phyloP scores from a whole-genome alignment of 2,797 vertebrate species.

The Hoplostethus mediterraneus region DNA sequence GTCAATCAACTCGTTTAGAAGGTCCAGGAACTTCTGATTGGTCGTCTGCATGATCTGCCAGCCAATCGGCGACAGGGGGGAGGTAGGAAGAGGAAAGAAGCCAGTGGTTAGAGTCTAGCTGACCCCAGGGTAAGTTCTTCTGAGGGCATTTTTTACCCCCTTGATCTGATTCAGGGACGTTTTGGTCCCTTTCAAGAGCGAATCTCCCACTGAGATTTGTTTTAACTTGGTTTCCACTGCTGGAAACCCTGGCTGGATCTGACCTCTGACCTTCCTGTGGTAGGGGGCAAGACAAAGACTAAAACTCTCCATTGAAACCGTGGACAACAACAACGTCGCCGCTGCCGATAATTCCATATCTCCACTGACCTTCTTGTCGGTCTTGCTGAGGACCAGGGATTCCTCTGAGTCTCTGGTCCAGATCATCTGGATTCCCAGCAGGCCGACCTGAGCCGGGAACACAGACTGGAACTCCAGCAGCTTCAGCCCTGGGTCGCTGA shows the following conservation, averaged over 20 bases:
- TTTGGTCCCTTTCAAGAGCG: no score
- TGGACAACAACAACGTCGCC: no score
- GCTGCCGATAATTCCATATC: no score
- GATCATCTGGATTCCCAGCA: conserved; percentile 91
- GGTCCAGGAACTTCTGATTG: conserved; percentile 89
- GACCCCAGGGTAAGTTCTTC: no score
- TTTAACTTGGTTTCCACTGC: no score
- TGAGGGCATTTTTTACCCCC: no score
- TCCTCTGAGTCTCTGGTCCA: conserved; percentile 90
- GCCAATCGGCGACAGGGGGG: conserved; percentile 19
- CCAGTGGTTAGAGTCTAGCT: conserved; percentile 38
- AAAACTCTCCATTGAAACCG: no score
- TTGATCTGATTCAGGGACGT: no score
- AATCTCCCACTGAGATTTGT: no score
- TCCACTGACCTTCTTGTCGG: conserved; percentile 85
- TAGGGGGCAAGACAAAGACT: no score
- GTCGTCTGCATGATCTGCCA: conserved; percentile 86
- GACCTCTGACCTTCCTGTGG: no score
- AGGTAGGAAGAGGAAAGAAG: neutral
- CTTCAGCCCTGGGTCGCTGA: conserved; percentile 82
- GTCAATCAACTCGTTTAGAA: conserved; percentile 89
- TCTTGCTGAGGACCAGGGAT: conserved; percentile 83
- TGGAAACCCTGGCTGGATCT: no score
- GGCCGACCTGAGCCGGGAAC: conserved; percentile 90
- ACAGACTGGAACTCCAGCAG: conserved; percentile 86